Base-by-base conservation (phyloP, 2,113 vertebrate species). In the Okapia johnstoni region DNA sequence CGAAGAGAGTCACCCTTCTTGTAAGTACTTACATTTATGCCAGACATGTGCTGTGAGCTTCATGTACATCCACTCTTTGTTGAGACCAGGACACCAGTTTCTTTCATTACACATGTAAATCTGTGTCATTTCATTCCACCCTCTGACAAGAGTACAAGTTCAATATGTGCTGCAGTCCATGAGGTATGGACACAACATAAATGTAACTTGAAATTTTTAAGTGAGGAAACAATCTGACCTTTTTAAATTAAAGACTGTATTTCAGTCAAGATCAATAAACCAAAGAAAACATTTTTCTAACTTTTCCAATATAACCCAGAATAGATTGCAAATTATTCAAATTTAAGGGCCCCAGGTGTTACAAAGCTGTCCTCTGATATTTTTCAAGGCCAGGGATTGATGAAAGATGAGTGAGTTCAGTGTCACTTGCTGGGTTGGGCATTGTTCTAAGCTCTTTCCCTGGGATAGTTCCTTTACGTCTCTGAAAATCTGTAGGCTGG, bases 1-100 rank as follows among this genome's bases (percentile, higher is more conserved):
- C 79, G 94, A 85, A 91, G 52, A 26, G 52, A 96, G 52, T 1
- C 25, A 52, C 54, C 77, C 80, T 96, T 97, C 84, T 92, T 88
- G 60, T 86, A 93, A 92, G 52, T 93, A 57, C 89, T 88, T 76
- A 33, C 36, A 19, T 89, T 88, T 83, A n/a, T 96, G 88, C 52
- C 80, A 80, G 16, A n/a, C 30, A 0, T 83, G 40, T 85, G 9
- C 85, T 85, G 11, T 57, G 63, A 84, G 43, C 48, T 54, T 84
- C 60, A 3, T 61, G 9, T 55, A 3, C 33, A 3, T 43, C 15
- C 4, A n/a, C 50, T 57, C n/a, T 57, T 43, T 26, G 61, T 55
- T 25, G 63, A 87, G 17, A 33, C 11, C 92, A 88, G 55, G 61
- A 26, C 60, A 17, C 16, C 3, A 4, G 13, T 81, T 97, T 57